Evolutionary conservation across 2,888 invertebrate genomes (phyloP).

Genomic region (Agriopis leucophaearia): DNA sequence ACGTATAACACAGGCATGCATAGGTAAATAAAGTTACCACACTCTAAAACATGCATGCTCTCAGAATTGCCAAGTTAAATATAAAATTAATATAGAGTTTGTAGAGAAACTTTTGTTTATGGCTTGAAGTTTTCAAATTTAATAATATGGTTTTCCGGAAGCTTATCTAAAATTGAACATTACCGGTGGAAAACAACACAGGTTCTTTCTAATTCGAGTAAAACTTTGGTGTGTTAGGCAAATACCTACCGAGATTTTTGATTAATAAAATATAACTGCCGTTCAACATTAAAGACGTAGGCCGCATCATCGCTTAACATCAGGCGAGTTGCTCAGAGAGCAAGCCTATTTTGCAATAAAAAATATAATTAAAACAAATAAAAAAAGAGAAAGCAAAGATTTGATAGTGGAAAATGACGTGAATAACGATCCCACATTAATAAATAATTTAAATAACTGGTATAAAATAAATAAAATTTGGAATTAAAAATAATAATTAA

Average conservation of each 20-base stretch:
- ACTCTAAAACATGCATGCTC: constrained; percentile 11
- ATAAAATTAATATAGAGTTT: constrained; percentile 29
- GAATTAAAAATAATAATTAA: too few species aligned
- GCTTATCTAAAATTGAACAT: constrained; percentile 20
- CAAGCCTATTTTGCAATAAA: too few species aligned
- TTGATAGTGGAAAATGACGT: too few species aligned
- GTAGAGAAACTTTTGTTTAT: constrained; percentile 24
- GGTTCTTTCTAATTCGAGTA: background rate
- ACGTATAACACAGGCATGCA: background rate
- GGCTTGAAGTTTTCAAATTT: constrained; percentile 25
- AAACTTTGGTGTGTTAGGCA: background rate
- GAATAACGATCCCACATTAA: too few species aligned
- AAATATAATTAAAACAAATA: too few species aligned
- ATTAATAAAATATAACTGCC: background rate
- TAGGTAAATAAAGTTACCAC: constrained; percentile 19
- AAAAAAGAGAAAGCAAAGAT: too few species aligned
- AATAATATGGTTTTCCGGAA: constrained; percentile 22
- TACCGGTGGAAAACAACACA: background rate
- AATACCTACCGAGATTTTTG: background rate
- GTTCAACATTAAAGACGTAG: too few species aligned
- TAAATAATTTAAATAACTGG: too few species aligned
- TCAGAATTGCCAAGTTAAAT: constrained; percentile 24
- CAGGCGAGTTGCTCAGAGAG: too few species aligned
- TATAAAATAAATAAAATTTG: too few species aligned
- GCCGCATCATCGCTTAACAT: too few species aligned